These are phyloP conservation scores for Nyleta sp. DNA, from an alignment of 2,888 invertebrate species.

Conservation along the genomic window DNA sequence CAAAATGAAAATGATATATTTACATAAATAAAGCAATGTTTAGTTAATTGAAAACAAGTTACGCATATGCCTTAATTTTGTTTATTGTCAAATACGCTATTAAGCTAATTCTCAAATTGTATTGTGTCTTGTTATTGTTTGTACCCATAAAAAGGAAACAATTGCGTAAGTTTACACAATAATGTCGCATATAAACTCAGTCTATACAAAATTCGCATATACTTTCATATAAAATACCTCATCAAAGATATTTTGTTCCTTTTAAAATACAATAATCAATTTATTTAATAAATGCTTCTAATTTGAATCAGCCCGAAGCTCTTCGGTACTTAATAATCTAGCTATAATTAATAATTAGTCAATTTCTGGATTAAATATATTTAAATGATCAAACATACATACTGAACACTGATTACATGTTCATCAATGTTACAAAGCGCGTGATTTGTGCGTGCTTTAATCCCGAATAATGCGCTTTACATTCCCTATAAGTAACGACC, in stretches of 20 bases:
- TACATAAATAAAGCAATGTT: background rate
- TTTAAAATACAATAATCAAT: no score
- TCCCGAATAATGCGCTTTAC: background rate
- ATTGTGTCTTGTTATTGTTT: no score
- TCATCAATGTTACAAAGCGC: background rate
- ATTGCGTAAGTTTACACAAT: no score
- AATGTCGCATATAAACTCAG: no score
- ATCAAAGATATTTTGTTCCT: no score
- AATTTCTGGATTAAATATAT: conserved; percentile 1
- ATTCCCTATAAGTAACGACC: background rate
- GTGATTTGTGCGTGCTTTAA: background rate
- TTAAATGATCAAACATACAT: background rate
- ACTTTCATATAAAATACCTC: no score
- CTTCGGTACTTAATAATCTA: conserved; percentile 3
- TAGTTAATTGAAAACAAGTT: no score
- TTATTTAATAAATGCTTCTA: background rate
- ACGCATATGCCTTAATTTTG: no score
- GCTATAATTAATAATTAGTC: conserved; percentile 5
- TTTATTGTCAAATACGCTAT: no score
- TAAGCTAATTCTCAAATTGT: no score
- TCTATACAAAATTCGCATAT: no score
- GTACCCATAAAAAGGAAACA: no score
- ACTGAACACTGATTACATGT: background rate
- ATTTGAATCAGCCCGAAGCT: background rate
- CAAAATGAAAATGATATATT: conserved; percentile 11